These are phyloP conservation scores for Graptemys geographica DNA, from an alignment of 2,797 vertebrate genomes.

Conservation along the genomic window DNA sequence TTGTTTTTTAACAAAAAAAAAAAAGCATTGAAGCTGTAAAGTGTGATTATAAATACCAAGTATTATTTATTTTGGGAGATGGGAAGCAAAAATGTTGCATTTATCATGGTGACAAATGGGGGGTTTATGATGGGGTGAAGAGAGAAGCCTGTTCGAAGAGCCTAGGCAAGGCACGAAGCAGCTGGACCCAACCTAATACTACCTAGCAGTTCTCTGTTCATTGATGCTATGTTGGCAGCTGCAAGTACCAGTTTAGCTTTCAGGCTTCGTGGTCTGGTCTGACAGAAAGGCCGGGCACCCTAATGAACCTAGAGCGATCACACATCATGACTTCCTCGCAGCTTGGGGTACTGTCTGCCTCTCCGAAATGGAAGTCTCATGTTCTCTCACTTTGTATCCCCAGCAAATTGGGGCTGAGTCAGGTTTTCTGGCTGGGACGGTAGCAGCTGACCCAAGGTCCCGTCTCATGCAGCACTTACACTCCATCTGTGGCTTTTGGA, in stretches of 20 bases:
- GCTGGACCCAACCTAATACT: neutral
- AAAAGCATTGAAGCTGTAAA: constrained; percentile 12
- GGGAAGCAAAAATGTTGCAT: neutral
- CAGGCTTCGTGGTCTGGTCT: neutral
- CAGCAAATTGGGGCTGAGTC: neutral
- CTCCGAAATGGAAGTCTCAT: neutral
- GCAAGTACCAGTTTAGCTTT: neutral
- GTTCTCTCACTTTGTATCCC: neutral
- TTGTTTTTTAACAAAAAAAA: neutral
- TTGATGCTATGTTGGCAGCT: neutral
- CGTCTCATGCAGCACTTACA: neutral
- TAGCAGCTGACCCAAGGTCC: neutral
- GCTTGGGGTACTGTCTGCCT: neutral
- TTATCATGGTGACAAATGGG: neutral
- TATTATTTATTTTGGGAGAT: neutral
- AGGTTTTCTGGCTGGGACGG: neutral
- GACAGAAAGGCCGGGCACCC: neutral
- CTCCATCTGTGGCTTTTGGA: neutral
- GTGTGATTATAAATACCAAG: neutral
- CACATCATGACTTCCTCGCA: neutral
- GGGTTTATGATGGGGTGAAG: neutral
- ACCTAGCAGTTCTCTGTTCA: neutral
- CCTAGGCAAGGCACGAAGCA: neutral
- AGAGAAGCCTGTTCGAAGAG: neutral
- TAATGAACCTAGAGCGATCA: neutral